Evolutionary conservation across 2,113 vertebrate genomes (phyloP).

Genomic region (Chaetura pelagica): DNA sequence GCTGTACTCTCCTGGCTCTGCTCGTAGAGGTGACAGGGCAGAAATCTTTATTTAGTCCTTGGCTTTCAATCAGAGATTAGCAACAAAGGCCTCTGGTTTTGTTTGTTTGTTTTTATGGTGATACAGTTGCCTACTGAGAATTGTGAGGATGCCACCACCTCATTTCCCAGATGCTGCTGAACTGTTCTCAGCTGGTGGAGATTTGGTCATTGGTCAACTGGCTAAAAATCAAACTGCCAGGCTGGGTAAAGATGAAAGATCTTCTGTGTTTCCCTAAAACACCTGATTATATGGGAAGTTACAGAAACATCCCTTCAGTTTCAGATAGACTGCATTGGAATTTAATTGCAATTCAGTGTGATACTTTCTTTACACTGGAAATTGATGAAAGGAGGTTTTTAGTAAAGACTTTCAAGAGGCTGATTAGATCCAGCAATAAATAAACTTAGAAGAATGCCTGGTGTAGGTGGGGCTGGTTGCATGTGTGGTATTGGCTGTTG

Average conservation of each 20-base stretch:
- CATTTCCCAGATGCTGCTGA: constrained; percentile 12
- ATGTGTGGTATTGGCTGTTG: not conserved
- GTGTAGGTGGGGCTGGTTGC: not conserved
- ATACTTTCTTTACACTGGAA: not conserved
- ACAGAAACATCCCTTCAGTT: not conserved
- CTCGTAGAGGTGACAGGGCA: not conserved
- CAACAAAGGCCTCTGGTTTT: not conserved
- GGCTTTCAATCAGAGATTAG: not conserved
- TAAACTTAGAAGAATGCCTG: not conserved
- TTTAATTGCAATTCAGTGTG: not conserved
- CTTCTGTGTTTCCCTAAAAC: not conserved
- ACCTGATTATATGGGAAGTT: not conserved
- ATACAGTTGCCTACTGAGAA: not conserved
- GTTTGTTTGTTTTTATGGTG: constrained; percentile 5
- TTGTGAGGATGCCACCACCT: not conserved
- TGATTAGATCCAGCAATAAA: not conserved
- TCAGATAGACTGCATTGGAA: not conserved
- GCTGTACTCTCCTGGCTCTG: not conserved
- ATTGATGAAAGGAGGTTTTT: not conserved
- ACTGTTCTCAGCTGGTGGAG: not conserved
- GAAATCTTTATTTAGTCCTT: constrained; percentile 12
- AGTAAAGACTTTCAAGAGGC: not conserved
- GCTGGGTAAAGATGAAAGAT: not conserved
- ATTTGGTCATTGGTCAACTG: not conserved
- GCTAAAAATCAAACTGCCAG: not conserved